Conservation (phyloP, 2,113 vertebrate genomes). For the Cavia porcellus region DNA sequence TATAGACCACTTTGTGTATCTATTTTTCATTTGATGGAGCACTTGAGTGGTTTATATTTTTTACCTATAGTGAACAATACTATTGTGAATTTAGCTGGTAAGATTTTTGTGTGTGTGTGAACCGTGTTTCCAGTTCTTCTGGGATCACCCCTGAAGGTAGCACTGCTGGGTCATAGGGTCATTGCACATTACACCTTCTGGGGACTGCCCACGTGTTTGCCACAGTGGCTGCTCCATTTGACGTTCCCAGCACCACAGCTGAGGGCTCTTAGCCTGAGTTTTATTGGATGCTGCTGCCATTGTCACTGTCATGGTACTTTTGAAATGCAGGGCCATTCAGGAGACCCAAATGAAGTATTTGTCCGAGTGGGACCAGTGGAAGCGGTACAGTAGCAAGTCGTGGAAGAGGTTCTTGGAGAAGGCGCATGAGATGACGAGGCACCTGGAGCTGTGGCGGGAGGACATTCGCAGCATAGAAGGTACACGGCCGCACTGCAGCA, state of each 20-base stretch:
- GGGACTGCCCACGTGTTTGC: background rate
- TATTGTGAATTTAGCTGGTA: background rate
- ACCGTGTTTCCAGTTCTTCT: background rate
- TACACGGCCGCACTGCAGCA: background rate
- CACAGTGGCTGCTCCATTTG: fast-evolving
- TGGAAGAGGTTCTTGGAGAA: slow-evolving; percentile 88
- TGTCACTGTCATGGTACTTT: slow-evolving; percentile 7
- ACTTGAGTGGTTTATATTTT: background rate
- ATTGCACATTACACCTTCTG: background rate
- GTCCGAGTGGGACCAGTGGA: slow-evolving; percentile 90
- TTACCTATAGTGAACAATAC: background rate
- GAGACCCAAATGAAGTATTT: slow-evolving; percentile 78
- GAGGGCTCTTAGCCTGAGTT: background rate
- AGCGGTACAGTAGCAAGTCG: slow-evolving; percentile 84
- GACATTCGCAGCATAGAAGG: slow-evolving; percentile 92
- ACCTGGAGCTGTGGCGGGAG: slow-evolving; percentile 93
- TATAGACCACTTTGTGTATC: background rate
- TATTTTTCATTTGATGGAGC: background rate
- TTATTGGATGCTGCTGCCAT: background rate
- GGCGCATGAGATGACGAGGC: slow-evolving; percentile 80
- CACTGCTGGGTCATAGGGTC: background rate
- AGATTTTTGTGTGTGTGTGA: background rate
- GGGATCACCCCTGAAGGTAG: background rate
- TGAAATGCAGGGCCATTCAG: slow-evolving; percentile 82
- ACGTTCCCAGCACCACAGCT: too few relatives aligned